Evolutionary conservation across 2,888 invertebrate genomes (phyloP), one percentile per base, ranked within the genome.

Genomic region (Perdita meconis): DNA sequence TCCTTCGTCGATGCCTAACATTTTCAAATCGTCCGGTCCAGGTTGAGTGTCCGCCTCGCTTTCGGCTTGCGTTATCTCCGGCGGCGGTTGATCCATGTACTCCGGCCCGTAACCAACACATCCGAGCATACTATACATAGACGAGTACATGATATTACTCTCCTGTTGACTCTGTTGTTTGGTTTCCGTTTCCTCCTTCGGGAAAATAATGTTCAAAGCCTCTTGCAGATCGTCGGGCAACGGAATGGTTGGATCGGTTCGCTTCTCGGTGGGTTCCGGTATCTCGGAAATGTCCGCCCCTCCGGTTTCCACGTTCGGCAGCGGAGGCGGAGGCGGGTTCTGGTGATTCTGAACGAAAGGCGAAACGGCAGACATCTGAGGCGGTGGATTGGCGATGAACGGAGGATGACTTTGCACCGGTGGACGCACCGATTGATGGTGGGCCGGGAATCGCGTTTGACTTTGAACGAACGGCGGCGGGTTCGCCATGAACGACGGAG

Each of bases 1-100:
- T 38, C 95, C 95, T 6, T 96, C 97, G 89, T 97, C 97, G 61
- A 97, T 97, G 0, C 97, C 97, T 63, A 97, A 93, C 96, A 97
- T 95, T 2, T 96, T 96, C 73, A 97, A 92, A 86, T 97, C 97
- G 71, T 96, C 96, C 94, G 92, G 86, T 94, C 95, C 89, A 92
- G 94, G 92, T 90, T 93, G 92, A 26, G 83, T 81, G 26, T 89
- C 89, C 1, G 86, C 78, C 36, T 90, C 90, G 0, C 81, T 69
- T 19, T 92, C 91, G 0, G 84, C 85, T 51, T 92, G 92, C 1
- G 90, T 90, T 5, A 92, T 92, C 68, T 92, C 92, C 0, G 92
- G 92, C 2, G 91, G 91, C 3, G 91, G 91, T 59, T 92, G 91
- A 70, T 92, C 92, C 91, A 92, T 92, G 57, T 90, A 92, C 19